Percentiles rank a stretch among this genome's conserved stretches.
phyloP scores from a whole-genome alignment of 2,113 vertebrate species.

The Oceanites oceanicus region DNA sequence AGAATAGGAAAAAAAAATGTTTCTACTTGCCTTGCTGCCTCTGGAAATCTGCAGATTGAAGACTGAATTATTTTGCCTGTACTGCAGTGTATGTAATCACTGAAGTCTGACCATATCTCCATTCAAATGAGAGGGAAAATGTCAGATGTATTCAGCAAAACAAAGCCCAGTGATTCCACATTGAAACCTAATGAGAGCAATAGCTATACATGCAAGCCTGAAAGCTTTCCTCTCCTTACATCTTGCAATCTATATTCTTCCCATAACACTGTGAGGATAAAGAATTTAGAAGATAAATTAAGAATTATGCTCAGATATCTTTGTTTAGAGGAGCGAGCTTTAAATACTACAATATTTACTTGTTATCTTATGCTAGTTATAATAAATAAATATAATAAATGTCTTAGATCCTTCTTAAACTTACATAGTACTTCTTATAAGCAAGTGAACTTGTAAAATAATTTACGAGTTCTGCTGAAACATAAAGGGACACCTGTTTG shows the following conservation, averaged over 20 bases:
- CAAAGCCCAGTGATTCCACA: conserved; percentile 1
- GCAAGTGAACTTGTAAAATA: not conserved
- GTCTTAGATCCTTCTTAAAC: not conserved
- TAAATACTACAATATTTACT: not conserved
- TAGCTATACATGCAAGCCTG: not conserved
- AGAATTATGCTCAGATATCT: not conserved
- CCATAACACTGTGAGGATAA: not conserved
- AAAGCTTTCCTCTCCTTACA: not conserved
- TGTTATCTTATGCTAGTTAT: not conserved
- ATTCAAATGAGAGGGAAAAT: not conserved
- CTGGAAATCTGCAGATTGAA: not conserved
- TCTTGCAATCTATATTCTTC: not conserved
- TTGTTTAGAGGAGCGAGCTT: not conserved
- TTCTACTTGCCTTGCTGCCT: conserved; percentile 39
- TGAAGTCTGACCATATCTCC: not conserved
- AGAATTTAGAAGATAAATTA: not conserved
- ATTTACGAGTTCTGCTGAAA: not conserved
- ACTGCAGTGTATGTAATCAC: not conserved
- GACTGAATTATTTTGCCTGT: conserved; percentile 18
- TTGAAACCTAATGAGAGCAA: not conserved
- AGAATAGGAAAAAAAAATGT: conserved; percentile 4
- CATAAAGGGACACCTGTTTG: not conserved
- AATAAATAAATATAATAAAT: not conserved
- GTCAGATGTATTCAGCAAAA: not conserved
- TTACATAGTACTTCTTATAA: not conserved